Evolutionary conservation across 1,140 invertebrate species (phyloP).

Genomic region (Lepeophtheirus salmonis): DNA sequence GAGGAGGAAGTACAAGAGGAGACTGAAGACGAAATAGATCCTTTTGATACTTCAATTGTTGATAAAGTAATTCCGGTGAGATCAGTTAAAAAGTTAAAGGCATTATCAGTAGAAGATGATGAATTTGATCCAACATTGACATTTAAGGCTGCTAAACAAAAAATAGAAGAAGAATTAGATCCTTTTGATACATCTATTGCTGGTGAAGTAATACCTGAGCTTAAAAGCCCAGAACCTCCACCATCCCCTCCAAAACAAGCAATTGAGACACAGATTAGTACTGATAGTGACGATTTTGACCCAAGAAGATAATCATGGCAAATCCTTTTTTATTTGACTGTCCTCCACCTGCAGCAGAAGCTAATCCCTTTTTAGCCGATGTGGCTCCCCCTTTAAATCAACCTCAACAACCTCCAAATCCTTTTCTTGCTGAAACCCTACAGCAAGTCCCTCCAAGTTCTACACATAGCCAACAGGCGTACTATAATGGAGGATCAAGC

Average conservation of each 20-base stretch:
- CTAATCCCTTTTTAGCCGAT: slow-evolving; percentile 1
- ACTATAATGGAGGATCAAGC: neutral
- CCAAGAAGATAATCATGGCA: slow-evolving; percentile 5
- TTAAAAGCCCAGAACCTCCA: neutral
- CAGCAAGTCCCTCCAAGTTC: neutral
- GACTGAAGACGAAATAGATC: slow-evolving; percentile 37
- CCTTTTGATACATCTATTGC: slow-evolving; percentile 27
- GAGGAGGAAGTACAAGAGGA: slow-evolving; percentile 1
- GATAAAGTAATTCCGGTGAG: slow-evolving; percentile 32
- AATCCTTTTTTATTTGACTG: slow-evolving; percentile 18
- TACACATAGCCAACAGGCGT: neutral
- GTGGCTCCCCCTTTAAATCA: neutral
- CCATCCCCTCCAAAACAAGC: neutral
- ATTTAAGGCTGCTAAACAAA: slow-evolving; percentile 18
- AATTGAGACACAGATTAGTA: slow-evolving; percentile 20
- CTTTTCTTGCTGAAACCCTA: slow-evolving; percentile 1
- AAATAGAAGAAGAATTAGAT: slow-evolving; percentile 22
- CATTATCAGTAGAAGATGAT: slow-evolving; percentile 20
- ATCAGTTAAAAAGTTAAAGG: neutral
- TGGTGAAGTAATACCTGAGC: slow-evolving; percentile 21
- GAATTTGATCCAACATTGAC: slow-evolving; percentile 22
- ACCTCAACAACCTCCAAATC: slow-evolving; percentile 1
- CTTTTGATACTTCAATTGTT: slow-evolving; percentile 62
- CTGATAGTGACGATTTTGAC: slow-evolving; percentile 14
- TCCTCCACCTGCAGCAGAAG: neutral